These are phyloP conservation scores for Aphidius ervi DNA, from an alignment of 1,140 invertebrate genomes.

Conservation along the genomic window DNA sequence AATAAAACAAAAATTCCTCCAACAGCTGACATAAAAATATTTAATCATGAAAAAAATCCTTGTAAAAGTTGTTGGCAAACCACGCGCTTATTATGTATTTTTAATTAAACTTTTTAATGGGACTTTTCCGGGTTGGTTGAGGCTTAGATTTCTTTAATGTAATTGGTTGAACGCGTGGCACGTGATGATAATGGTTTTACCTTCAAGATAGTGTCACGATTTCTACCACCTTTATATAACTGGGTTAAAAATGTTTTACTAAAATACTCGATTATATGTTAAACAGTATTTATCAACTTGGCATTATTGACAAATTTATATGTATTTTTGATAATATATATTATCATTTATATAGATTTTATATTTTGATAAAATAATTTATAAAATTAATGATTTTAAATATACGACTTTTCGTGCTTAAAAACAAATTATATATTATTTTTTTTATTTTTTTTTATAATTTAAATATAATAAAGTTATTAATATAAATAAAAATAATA, in stretches of 20 bases:
- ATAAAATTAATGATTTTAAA: too few relatives aligned
- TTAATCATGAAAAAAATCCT: not conserved
- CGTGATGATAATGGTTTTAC: constrained; percentile 6
- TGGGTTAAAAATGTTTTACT: constrained; percentile 1
- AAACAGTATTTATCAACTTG: too few relatives aligned
- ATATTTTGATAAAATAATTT: too few relatives aligned
- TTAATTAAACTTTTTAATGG: constrained; percentile 20
- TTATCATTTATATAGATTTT: too few relatives aligned
- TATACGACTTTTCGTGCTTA: too few relatives aligned
- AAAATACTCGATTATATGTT: not conserved
- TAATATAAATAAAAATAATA: too few relatives aligned
- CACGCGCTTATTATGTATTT: constrained; percentile 18
- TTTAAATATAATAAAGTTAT: too few relatives aligned
- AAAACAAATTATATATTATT: too few relatives aligned
- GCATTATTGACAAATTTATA: too few relatives aligned
- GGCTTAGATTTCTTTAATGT: not conserved
- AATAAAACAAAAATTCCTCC: too few relatives aligned
- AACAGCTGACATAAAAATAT: not conserved
- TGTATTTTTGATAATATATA: too few relatives aligned
- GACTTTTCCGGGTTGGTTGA: not conserved
- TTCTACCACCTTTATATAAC: not conserved
- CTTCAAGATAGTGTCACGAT: not conserved
- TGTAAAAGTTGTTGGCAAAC: not conserved
- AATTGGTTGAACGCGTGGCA: constrained; percentile 8
- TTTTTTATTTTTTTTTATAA: too few relatives aligned